Conservation (phyloP, 2,797 vertebrate species). For the Chromis chromis region DNA sequence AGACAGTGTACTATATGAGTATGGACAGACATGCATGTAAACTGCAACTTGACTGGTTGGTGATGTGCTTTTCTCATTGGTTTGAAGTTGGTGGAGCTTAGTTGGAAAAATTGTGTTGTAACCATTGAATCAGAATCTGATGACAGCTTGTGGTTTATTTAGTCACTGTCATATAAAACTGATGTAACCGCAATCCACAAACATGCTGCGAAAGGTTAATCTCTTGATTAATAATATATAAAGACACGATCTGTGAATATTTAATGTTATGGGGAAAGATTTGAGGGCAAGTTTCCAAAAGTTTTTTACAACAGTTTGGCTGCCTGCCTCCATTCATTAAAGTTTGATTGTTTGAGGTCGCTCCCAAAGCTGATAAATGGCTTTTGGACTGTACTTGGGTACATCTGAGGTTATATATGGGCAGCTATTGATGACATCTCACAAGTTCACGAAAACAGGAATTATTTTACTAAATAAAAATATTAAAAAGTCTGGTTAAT, state of each 20-base stretch:
- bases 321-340: too few species aligned
- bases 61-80: not conserved
- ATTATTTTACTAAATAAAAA: not conserved
- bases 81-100: not conserved
- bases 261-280: too few species aligned
- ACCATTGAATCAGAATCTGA: not conserved
- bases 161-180: not conserved
- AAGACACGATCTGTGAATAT: not conserved
- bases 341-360: too few species aligned
- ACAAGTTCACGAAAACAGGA: not conserved
- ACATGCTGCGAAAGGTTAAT: not conserved
- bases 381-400: not conserved
- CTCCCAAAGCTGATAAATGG: too few species aligned
- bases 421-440: not conserved
- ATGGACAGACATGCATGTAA: too few species aligned
- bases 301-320: too few species aligned
- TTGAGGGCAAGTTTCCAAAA: too few species aligned
- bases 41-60: too few species aligned
- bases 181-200: not conserved
- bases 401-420: not conserved
- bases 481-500: not conserved
- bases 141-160: not conserved
- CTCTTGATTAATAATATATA: not conserved
- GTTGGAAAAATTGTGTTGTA: not conserved
- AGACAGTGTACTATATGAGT: too few species aligned